phyloP scores from a whole-genome alignment of 1,140 invertebrate species.

The Paraescarpia echinospica region DNA sequence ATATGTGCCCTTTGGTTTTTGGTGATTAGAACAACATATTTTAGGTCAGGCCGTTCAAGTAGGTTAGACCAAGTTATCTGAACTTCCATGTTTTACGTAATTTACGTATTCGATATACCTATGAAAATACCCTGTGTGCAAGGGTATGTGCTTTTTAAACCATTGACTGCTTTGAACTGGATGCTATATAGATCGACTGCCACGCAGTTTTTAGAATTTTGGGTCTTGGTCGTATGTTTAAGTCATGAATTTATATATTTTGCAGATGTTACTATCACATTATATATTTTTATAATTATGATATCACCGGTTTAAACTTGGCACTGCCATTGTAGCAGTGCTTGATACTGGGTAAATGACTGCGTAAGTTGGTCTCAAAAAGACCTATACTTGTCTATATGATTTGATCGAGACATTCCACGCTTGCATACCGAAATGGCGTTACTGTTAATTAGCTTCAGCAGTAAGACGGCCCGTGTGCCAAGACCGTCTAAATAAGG shows the following conservation, averaged over 20 bases:
- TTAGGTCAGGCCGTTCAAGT: too few species aligned
- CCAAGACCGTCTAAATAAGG: too few species aligned
- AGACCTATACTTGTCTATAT: neutral
- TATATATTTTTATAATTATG: constrained; percentile 7
- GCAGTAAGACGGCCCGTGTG: too few species aligned
- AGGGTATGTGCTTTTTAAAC: neutral
- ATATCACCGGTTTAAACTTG: neutral
- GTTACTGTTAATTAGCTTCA: neutral
- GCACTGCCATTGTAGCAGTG: neutral
- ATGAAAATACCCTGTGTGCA: neutral
- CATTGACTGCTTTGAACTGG: neutral
- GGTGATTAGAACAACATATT: too few species aligned
- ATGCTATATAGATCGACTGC: neutral
- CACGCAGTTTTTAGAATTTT: neutral
- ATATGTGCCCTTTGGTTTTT: neutral
- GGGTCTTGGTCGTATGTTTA: neutral
- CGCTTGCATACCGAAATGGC: neutral
- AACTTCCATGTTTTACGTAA: too few species aligned
- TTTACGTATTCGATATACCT: neutral
- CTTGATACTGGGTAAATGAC: neutral
- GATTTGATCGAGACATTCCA: neutral
- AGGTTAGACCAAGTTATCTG: too few species aligned
- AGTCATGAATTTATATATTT: neutral
- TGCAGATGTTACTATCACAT: neutral
- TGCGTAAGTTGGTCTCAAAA: neutral